A percentile compares a stretch with the other conserved stretches of the same genome.
phyloP scores from a whole-genome alignment of 64 coral and sea anemone genomes.

The Astreopora myriophthalma region DNA sequence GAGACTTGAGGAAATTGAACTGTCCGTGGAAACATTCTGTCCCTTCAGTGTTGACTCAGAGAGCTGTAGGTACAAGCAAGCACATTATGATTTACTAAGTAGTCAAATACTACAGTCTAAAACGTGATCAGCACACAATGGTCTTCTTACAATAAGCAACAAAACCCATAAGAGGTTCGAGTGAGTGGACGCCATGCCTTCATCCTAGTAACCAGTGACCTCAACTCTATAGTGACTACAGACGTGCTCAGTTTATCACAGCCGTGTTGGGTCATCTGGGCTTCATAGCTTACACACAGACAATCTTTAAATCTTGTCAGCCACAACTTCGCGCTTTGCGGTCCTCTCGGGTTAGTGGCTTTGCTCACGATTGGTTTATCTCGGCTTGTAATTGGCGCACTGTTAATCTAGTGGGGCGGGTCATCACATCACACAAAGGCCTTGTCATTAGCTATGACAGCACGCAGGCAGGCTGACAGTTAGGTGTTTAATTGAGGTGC shows the following conservation, averaged over 20 bases:
- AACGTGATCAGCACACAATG: conserved; percentile 11
- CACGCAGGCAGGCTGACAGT: conserved; percentile 31
- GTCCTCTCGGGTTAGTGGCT: conserved; percentile 1
- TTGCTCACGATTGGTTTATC: conserved; percentile 22
- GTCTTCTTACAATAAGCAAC: conserved; percentile 39
- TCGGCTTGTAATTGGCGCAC: conserved; percentile 22
- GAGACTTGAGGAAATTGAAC: not conserved
- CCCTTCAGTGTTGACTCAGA: conserved; percentile 14
- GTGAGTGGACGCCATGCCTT: conserved; percentile 19
- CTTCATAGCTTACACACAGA: conserved; percentile 45
- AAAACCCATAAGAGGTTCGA: conserved; percentile 47
- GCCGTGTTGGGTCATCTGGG: conserved; percentile 17
- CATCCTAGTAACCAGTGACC: conserved; percentile 26
- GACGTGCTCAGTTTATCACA: conserved; percentile 1
- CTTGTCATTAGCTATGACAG: conserved; percentile 49
- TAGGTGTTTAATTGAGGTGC: conserved; percentile 31
- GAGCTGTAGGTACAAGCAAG: conserved; percentile 30
- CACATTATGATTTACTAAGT: conserved; percentile 30
- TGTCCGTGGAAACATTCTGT: not conserved
- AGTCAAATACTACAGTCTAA: conserved; percentile 13
- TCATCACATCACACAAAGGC: conserved; percentile 11
- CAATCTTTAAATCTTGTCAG: conserved; percentile 58
- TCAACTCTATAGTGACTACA: not conserved
- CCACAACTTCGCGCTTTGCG: conserved; percentile 14
- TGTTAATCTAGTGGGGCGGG: conserved; percentile 46